phyloP scores from a whole-genome alignment of 2,113 vertebrate species.

The Antechinus flavipes region DNA sequence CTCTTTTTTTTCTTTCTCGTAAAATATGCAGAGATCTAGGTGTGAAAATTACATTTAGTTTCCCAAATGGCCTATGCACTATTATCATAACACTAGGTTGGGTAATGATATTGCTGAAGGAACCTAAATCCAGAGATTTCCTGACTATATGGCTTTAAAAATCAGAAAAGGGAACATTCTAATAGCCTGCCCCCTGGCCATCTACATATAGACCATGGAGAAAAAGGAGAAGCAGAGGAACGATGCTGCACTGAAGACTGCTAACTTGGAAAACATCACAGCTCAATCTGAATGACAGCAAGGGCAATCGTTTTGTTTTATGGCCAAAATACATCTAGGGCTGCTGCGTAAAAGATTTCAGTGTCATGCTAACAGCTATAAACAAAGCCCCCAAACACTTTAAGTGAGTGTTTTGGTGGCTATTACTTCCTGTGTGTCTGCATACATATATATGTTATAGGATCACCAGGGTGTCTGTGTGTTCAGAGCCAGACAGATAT shows the following conservation, averaged over 20 bases:
- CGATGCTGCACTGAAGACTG: slow-evolving; percentile 26
- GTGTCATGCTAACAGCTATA: slow-evolving; percentile 2
- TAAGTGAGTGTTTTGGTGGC: slow-evolving; percentile 4
- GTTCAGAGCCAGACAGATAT: slow-evolving; percentile 53
- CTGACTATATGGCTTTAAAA: slow-evolving; percentile 71
- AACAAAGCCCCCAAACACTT: slow-evolving; percentile 17
- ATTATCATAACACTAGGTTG: slow-evolving; percentile 39
- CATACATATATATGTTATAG: not conserved
- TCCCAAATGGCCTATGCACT: slow-evolving; percentile 54
- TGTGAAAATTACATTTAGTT: slow-evolving; percentile 60
- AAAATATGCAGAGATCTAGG: not conserved
- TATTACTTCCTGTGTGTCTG: not conserved
- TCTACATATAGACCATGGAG: slow-evolving; percentile 32
- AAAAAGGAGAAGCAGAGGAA: slow-evolving; percentile 42
- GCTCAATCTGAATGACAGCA: slow-evolving; percentile 28
- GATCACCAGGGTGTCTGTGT: slow-evolving; percentile 11
- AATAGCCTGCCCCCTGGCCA: slow-evolving; percentile 52
- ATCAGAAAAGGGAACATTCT: slow-evolving; percentile 39
- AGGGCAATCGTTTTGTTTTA: slow-evolving; percentile 5
- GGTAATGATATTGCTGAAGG: slow-evolving; percentile 34
- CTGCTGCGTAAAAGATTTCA: slow-evolving; percentile 31
- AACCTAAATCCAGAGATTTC: slow-evolving; percentile 70
- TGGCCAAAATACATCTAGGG: slow-evolving; percentile 1
- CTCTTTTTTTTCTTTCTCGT: not conserved
- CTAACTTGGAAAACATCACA: slow-evolving; percentile 11